phyloP scores from a whole-genome alignment of 1,140 invertebrate species.

The Chelonus insularis region DNA sequence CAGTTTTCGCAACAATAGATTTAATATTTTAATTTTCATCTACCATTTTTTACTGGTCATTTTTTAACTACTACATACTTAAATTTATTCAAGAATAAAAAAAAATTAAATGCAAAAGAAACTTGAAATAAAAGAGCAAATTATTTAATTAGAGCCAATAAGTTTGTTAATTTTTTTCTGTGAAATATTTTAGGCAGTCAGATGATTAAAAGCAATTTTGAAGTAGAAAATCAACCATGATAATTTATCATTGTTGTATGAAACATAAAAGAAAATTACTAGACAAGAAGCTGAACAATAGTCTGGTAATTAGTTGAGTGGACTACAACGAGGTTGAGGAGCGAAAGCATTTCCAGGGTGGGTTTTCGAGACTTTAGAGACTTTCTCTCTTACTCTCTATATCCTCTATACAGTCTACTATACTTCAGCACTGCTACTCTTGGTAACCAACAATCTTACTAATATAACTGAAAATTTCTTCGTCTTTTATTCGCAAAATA shows the following conservation, averaged over 20 bases:
- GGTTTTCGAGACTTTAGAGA: background rate
- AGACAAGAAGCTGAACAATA: slow-evolving; percentile 43
- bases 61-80: too few relatives aligned
- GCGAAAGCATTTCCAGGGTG: slow-evolving; percentile 7
- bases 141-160: too few relatives aligned
- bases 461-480: background rate
- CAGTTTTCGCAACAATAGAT: too few relatives aligned
- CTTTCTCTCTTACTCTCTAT: background rate
- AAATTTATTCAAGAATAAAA: too few relatives aligned
- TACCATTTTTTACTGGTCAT: too few relatives aligned
- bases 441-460: background rate
- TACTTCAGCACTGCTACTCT: background rate
- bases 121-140: too few relatives aligned
- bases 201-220: background rate
- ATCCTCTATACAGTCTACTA: background rate
- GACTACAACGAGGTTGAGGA: slow-evolving; percentile 25
- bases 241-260: slow-evolving; percentile 10
- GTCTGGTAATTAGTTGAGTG: slow-evolving; percentile 55
- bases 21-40: too few relatives aligned
- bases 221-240: background rate
- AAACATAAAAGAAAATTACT: slow-evolving; percentile 17
- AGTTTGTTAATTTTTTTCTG: too few relatives aligned
- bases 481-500: background rate
- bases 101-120: too few relatives aligned
- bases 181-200: background rate